phyloP scores from a whole-genome alignment of 2,113 vertebrate species.

The Xyliphius kryptos region DNA sequence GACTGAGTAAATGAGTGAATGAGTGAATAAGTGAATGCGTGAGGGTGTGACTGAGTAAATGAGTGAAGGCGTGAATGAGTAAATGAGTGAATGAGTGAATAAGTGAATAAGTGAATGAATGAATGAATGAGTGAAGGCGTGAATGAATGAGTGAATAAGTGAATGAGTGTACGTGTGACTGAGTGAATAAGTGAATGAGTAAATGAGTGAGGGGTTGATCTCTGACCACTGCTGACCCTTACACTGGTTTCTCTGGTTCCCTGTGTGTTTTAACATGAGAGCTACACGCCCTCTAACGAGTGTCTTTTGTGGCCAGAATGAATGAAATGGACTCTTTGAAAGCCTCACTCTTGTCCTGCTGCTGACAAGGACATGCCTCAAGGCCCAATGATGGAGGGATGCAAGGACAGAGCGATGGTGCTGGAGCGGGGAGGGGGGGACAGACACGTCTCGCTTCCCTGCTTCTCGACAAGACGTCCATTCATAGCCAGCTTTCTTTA shows the following conservation, averaged over 20 bases:
- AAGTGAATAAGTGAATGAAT: too few relatives aligned
- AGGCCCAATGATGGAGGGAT: slow-evolving; percentile 36
- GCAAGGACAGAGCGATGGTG: slow-evolving; percentile 5
- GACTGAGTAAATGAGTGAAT: too few relatives aligned
- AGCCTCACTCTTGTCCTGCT: slow-evolving; percentile 57
- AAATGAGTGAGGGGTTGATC: too few relatives aligned
- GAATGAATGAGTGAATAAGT: too few relatives aligned
- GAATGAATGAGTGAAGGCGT: too few relatives aligned
- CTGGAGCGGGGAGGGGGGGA: slow-evolving; percentile 31
- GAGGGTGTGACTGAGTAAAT: too few relatives aligned
- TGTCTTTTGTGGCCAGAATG: slow-evolving; percentile 30
- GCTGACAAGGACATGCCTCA: slow-evolving; percentile 47
- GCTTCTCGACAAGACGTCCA: slow-evolving; percentile 63
- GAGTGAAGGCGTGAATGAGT: too few relatives aligned
- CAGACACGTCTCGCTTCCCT: slow-evolving; percentile 59
- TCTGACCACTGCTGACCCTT: too few relatives aligned
- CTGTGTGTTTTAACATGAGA: slow-evolving; percentile 21
- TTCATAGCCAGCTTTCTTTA: slow-evolving; percentile 58
- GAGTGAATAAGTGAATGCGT: too few relatives aligned
- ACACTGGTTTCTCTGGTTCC: slow-evolving; percentile 7
- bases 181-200: too few relatives aligned
- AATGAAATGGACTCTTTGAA: slow-evolving; percentile 40
- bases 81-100: too few relatives aligned
- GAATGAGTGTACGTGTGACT: too few relatives aligned
- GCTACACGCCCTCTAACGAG: slow-evolving; percentile 30